phyloP scores from a whole-genome alignment of 2,797 vertebrate species.

The Galago senegalensis region DNA sequence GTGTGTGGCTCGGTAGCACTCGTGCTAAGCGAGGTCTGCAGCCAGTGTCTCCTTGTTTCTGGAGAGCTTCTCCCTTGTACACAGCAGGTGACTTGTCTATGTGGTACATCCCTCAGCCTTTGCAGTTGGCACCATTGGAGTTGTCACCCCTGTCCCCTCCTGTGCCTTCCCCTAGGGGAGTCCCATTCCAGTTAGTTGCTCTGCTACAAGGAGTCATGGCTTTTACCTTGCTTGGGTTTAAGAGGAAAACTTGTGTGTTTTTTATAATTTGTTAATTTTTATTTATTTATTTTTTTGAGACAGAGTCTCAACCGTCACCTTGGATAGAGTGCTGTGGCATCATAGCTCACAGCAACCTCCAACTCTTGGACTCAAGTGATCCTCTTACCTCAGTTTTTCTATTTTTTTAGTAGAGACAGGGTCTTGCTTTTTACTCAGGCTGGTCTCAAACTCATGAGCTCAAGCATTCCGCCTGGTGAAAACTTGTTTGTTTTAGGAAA shows the following conservation, averaged over 20 bases:
- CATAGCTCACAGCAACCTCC: too few relatives aligned
- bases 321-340: too few relatives aligned
- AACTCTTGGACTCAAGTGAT: too few relatives aligned
- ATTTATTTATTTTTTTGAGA: too few relatives aligned
- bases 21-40: background rate
- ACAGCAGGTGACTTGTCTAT: background rate
- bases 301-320: too few relatives aligned
- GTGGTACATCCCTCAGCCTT: background rate
- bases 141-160: background rate
- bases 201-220: background rate
- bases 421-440: too few relatives aligned
- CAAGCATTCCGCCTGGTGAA: background rate
- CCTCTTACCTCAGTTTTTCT: too few relatives aligned
- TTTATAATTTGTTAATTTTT: too few relatives aligned
- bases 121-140: background rate
- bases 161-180: background rate
- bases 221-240: background rate
- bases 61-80: background rate
- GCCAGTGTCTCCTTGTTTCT: background rate
- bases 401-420: too few relatives aligned
- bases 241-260: constrained; percentile 50
- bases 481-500: constrained; percentile 38
- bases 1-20: background rate
- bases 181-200: background rate
- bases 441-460: too few relatives aligned